A percentile compares a stretch with the other conserved stretches of the same genome.
Conservation (phyloP, 1,140 invertebrate species). For the Pseudobourletiella spinata region DNA sequence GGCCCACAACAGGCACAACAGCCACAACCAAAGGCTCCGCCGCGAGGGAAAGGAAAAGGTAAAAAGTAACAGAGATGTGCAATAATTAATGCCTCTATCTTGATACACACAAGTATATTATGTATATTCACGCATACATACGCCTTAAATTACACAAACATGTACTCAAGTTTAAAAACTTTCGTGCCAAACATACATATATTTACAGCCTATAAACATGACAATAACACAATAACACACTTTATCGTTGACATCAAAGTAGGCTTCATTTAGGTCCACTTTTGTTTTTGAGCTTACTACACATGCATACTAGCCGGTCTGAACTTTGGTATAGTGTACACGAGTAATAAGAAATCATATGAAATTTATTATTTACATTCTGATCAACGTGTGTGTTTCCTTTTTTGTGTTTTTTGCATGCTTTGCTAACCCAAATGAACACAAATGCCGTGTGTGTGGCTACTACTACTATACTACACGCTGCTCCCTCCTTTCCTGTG, state of each 20-base stretch:
- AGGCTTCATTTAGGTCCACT: too few relatives aligned
- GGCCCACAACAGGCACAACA: constrained; percentile 4
- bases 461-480: not conserved
- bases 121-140: not conserved
- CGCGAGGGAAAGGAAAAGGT: constrained; percentile 25
- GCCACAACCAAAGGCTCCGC: constrained; percentile 20
- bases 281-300: too few relatives aligned
- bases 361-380: not conserved
- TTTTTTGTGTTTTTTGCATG: constrained; percentile 5
- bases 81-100: not conserved
- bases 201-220: too few relatives aligned
- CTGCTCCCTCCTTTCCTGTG: not conserved
- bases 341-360: not conserved
- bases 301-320: too few relatives aligned
- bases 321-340: too few relatives aligned
- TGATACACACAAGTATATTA: not conserved
- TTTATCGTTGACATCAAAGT: not conserved
- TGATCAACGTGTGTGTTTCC: constrained; percentile 2
- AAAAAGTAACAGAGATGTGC: constrained; percentile 21
- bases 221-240: not conserved
- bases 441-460: not conserved
- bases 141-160: not conserved
- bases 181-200: not conserved
- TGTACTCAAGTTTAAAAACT: not conserved
- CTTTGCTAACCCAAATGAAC: constrained; percentile 4